Evolutionary conservation across 2,888 invertebrate genomes (phyloP), one percentile per base, ranked within the genome.

Genomic region (Glyphotaelius pellucidus): DNA sequence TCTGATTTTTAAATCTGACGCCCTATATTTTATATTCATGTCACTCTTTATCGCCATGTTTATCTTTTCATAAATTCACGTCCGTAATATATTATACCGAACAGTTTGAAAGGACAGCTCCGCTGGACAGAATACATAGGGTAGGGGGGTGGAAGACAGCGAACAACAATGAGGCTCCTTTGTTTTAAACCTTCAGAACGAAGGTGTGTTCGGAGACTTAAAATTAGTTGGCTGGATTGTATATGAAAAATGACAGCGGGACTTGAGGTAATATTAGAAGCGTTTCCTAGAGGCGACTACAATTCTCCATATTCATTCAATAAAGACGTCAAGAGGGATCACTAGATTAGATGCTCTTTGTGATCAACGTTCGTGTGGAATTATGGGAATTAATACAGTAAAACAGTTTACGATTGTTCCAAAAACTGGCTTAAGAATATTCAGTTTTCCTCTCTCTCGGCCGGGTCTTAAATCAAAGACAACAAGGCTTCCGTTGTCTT

Each of bases 401-500:
- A 67, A 67, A 67, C 11, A 67, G 67, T n/a, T 67, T 25, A 67
- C 67, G 67, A 67, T 67, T 67, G 67, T n/a, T 67, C 67, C 67
- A 67, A 67, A 67, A 67, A 67, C 9, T n/a, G 67, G 67, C 67
- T 67, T 67, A 67, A 25, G 67, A 67, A 67, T 67, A 67, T 67
- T 67, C 25, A 9, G 25, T 67, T 67, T 67, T 67, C 67, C 25
- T 25, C 4, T 25, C 25, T 67, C 67, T 67, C 25, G 67, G 67
- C n/a, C 67, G 67, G 67, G 25, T 67, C 67, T 67, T 89, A 89
- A 89, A 89, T 89, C 79, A 79, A 79, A 79, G 42, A 42, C 84
- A 84, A 32, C 84, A 35, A 19, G 31, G 32, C 88, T 14, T 32
- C 79, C 35, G 35, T 32, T 86, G 86, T 47, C 86, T 86, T 42